phyloP scores from a whole-genome alignment of 2,113 vertebrate species.

The Pavo muticus region DNA sequence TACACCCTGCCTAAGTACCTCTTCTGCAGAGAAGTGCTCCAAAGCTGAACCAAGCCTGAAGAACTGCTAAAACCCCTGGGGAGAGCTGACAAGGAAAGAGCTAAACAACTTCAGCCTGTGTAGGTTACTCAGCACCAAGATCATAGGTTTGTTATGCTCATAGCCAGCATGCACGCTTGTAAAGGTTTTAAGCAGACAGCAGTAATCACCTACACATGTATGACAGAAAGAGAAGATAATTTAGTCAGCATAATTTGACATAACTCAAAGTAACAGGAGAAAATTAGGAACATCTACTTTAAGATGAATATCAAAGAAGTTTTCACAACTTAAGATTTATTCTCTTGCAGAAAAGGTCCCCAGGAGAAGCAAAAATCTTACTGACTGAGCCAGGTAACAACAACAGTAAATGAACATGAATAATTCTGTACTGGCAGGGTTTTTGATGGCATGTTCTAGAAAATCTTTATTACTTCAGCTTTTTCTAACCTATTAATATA shows the following conservation, averaged over 20 bases:
- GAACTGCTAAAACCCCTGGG: neutral
- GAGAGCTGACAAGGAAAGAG: neutral
- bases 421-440: conserved; percentile 35
- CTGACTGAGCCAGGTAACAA: conserved; percentile 47
- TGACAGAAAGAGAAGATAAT: conserved; percentile 8
- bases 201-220: neutral
- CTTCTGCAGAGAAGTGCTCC: conserved; percentile 23
- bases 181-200: conserved; percentile 1
- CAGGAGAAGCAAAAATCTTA: conserved; percentile 20
- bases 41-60: conserved; percentile 4
- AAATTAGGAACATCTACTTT: conserved; percentile 50
- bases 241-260: conserved; percentile 12
- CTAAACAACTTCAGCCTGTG: neutral
- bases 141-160: neutral
- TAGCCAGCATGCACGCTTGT: neutral
- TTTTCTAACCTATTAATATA: conserved; percentile 66
- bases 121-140: neutral
- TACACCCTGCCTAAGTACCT: neutral
- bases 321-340: conserved; percentile 18
- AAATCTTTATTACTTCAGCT: conserved; percentile 59
- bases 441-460: conserved; percentile 52
- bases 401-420: conserved; percentile 63
- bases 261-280: conserved; percentile 27
- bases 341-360: conserved; percentile 10
- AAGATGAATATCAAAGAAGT: conserved; percentile 27